A percentile compares a stretch with the other conserved stretches of the same genome.
Conservation (phyloP, 2,888 invertebrate genomes). For the Cartodere bifasciata region DNA sequence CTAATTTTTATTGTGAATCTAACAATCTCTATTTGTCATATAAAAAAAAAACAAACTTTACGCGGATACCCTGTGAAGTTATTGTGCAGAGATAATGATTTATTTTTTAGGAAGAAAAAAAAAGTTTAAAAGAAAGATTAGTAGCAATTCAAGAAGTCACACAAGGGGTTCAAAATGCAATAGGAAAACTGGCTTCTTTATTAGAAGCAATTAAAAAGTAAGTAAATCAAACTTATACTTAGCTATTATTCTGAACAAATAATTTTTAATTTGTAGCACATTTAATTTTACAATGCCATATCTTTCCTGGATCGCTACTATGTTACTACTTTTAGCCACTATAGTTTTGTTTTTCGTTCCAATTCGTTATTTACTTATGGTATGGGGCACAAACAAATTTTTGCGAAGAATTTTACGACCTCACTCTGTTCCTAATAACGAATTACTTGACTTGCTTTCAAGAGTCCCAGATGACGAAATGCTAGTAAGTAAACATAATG, state of each 20-base stretch:
- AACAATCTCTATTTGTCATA: too few relatives aligned
- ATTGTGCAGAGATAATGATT: background rate
- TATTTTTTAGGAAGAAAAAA: slow-evolving; percentile 71
- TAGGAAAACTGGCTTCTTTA: slow-evolving; percentile 87
- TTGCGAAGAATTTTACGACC: slow-evolving; percentile 84
- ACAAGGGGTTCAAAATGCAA: slow-evolving; percentile 89
- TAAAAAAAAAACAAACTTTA: too few relatives aligned
- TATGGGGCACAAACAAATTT: slow-evolving; percentile 93
- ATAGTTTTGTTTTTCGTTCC: slow-evolving; percentile 81
- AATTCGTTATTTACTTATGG: slow-evolving; percentile 74
- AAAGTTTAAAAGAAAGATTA: slow-evolving; percentile 83
- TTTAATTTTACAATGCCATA: slow-evolving; percentile 97
- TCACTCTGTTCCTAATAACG: slow-evolving; percentile 93
- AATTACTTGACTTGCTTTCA: slow-evolving; percentile 86
- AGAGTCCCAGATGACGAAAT: slow-evolving; percentile 90
- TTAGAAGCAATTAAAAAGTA: slow-evolving; percentile 93
- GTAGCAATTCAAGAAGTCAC: slow-evolving; percentile 97
- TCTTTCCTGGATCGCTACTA: slow-evolving; percentile 82
- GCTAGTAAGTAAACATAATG: slow-evolving; percentile 50
- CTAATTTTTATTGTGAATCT: too few relatives aligned
- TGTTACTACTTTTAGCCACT: slow-evolving; percentile 58
- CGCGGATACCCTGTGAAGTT: too few relatives aligned
- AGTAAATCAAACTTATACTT: slow-evolving; percentile 23
- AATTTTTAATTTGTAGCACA: slow-evolving; percentile 45
- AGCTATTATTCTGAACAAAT: too few relatives aligned